Conservation (phyloP, 53 echinoderm and acorn worm species). For the Echinometra lucunter region DNA sequence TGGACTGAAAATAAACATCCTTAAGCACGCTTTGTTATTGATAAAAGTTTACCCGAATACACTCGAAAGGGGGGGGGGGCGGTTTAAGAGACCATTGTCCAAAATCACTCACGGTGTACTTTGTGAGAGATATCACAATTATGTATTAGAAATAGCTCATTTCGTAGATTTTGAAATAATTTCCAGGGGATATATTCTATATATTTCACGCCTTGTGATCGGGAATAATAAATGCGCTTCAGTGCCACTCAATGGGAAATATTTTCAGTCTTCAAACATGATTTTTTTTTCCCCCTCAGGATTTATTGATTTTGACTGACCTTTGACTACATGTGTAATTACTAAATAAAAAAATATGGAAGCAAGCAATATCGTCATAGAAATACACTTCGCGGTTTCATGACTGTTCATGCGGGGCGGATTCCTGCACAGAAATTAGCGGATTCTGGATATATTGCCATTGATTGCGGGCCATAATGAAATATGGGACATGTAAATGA, state of each 20-base stretch:
- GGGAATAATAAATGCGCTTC: neutral
- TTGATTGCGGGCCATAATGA: no score
- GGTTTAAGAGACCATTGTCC: neutral
- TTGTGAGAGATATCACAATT: neutral
- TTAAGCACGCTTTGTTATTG: neutral
- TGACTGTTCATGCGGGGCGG: no score
- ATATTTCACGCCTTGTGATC: neutral
- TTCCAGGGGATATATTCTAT: neutral
- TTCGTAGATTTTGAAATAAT: neutral
- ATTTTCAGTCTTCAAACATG: neutral
- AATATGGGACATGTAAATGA: no score
- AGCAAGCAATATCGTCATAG: neutral
- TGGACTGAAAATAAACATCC: neutral
- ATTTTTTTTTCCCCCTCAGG: neutral
- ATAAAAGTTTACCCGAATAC: neutral
- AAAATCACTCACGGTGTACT: neutral
- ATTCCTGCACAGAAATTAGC: no score
- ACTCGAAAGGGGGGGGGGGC: neutral
- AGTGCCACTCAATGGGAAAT: neutral
- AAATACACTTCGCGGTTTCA: neutral
- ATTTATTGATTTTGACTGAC: neutral
- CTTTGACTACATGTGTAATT: neutral
- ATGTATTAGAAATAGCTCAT: neutral
- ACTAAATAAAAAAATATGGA: no score
- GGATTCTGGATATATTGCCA: no score